Percentiles rank a stretch among this genome's conserved stretches.
These are phyloP conservation scores for Rotaria socialis DNA, from an alignment of 2,888 invertebrate genomes.

Conservation along the genomic window DNA sequence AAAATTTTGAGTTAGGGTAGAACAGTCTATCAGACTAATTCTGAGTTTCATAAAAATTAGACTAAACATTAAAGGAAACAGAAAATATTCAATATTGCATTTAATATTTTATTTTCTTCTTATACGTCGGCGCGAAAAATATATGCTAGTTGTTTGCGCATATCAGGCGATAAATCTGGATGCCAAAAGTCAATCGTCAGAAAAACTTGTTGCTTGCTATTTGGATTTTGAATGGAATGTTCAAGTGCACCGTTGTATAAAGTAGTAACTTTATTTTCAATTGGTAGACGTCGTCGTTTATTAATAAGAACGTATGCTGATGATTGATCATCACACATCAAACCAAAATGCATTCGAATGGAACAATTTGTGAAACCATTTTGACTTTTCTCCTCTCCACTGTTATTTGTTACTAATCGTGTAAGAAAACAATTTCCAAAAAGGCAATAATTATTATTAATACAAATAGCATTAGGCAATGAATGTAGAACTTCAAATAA, in stretches of 20 bases:
- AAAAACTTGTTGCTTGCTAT: not conserved
- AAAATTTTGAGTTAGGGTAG: too few relatives aligned
- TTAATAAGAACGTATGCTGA: not conserved
- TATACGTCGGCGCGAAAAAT: not conserved
- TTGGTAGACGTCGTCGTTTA: not conserved
- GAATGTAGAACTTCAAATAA: conserved; percentile 11
- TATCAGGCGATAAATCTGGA: not conserved
- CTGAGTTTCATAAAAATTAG: not conserved
- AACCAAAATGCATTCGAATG: not conserved
- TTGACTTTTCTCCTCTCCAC: not conserved
- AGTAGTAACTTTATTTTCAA: not conserved
- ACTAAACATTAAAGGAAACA: not conserved
- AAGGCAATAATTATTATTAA: not conserved
- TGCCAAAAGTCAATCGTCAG: conserved; percentile 20
- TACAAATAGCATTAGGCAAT: conserved; percentile 18
- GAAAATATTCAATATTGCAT: not conserved
- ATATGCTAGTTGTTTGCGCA: conserved; percentile 10
- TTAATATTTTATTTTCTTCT: not conserved
- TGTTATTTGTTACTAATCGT: not conserved
- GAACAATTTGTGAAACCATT: not conserved
- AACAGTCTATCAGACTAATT: not conserved
- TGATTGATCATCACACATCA: not conserved
- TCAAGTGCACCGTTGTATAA: not conserved
- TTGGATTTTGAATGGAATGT: not conserved
- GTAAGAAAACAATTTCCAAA: conserved; percentile 10